Percentiles rank a stretch among this genome's conserved stretches.
Evolutionary conservation across 2,113 vertebrate species (phyloP).

Genomic region (Hylia prasina): DNA sequence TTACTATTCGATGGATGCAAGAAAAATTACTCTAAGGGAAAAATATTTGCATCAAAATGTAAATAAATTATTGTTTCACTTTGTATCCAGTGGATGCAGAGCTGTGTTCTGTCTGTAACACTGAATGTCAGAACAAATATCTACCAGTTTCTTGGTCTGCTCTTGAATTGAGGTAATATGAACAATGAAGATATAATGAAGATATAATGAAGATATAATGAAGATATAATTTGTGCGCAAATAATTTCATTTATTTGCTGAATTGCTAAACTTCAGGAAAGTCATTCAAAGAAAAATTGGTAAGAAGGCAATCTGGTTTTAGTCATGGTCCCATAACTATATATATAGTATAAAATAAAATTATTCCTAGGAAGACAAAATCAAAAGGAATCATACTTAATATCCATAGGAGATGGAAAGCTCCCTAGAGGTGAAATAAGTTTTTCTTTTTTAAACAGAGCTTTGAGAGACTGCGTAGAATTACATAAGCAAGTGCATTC

Average conservation of each 20-base stretch:
- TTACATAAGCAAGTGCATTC: neutral
- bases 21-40: neutral
- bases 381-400: neutral
- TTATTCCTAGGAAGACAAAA: neutral
- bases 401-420: neutral
- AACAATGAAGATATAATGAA: neutral
- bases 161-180: neutral
- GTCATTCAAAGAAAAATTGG: neutral
- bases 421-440: neutral
- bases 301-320: neutral
- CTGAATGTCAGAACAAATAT: neutral
- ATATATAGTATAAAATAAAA: neutral
- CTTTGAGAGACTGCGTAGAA: neutral
- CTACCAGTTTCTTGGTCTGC: neutral
- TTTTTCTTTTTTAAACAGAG: neutral
- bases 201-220: neutral
- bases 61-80: neutral
- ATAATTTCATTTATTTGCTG: neutral
- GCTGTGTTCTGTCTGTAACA: neutral
- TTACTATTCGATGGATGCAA: neutral
- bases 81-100: neutral
- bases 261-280: neutral
- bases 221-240: neutral
- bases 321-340: neutral
- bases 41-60: neutral